A percentile compares a stretch with the other conserved stretches of the same genome.
These are phyloP conservation scores for Oligia strigilis DNA, from an alignment of 2,888 invertebrate species.

Conservation along the genomic window DNA sequence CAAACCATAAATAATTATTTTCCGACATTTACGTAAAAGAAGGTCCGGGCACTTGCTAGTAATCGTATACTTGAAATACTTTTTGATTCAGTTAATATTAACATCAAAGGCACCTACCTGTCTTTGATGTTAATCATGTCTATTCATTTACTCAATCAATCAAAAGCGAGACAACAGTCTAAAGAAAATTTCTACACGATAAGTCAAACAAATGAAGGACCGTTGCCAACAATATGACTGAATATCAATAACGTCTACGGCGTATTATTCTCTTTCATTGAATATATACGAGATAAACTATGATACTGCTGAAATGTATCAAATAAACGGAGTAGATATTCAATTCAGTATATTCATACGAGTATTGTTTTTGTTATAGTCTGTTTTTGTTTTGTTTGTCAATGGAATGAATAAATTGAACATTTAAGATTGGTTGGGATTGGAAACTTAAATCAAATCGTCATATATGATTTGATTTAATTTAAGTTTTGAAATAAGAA, in stretches of 20 bases:
- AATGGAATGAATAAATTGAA: not conserved
- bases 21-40: not conserved
- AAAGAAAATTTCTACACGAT: conserved; percentile 25
- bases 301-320: conserved; percentile 31
- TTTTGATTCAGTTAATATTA: not conserved
- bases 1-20: not conserved
- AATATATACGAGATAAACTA: conserved; percentile 48
- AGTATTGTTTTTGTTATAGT: conserved; percentile 5
- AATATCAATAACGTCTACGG: conserved; percentile 38
- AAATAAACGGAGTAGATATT: conserved; percentile 34
- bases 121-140: too few relatives aligned
- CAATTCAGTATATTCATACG: conserved; percentile 19
- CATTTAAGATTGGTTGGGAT: not conserved
- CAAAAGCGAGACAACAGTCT: conserved; percentile 12
- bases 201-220: conserved; percentile 40
- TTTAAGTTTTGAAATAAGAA: conserved; percentile 2
- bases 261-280: conserved; percentile 28
- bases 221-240: conserved; percentile 29
- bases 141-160: conserved; percentile 34
- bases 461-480: not conserved
- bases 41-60: too few relatives aligned
- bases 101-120: not conserved
- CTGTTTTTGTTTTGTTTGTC: not conserved
- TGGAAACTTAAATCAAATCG: not conserved
- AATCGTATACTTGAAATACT: too few relatives aligned